phyloP scores from a whole-genome alignment of 2,888 invertebrate genomes.

The Sicus ferrugineus region DNA sequence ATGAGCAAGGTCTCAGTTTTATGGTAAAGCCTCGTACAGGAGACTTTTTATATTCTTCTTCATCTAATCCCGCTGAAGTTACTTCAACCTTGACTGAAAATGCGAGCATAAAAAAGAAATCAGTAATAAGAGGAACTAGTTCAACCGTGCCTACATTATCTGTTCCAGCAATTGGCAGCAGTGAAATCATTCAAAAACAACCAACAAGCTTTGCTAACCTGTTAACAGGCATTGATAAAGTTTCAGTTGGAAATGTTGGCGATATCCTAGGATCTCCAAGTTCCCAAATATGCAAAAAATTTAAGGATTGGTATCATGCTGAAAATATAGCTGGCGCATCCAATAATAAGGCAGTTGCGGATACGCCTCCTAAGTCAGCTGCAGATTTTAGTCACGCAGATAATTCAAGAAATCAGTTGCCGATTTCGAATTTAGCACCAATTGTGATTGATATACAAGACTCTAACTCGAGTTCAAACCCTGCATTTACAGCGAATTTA shows the following conservation, averaged over 20 bases:
- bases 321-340: not conserved
- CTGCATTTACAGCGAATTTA: not conserved
- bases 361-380: constrained; percentile 48
- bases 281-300: constrained; percentile 12
- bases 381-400: constrained; percentile 38
- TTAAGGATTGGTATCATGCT: not conserved
- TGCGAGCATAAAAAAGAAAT: constrained; percentile 42
- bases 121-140: constrained; percentile 26
- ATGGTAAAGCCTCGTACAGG: not conserved
- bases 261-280: constrained; percentile 5
- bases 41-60: constrained; percentile 24
- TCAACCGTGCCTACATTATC: constrained; percentile 36
- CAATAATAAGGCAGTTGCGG: constrained; percentile 42
- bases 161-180: not conserved
- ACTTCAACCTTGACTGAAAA: constrained; percentile 39
- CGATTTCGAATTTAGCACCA: constrained; percentile 41
- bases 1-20: not conserved
- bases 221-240: constrained; percentile 40
- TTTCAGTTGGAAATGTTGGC: not conserved
- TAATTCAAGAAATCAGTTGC: constrained; percentile 19
- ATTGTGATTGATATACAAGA: constrained; percentile 57
- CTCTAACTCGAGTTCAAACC: constrained; percentile 56
- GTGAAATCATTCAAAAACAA: constrained; percentile 38
- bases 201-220: constrained; percentile 53
- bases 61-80: constrained; percentile 36